phyloP scores from a whole-genome alignment of 2,113 vertebrate species.

The Cynocephalus volans region DNA sequence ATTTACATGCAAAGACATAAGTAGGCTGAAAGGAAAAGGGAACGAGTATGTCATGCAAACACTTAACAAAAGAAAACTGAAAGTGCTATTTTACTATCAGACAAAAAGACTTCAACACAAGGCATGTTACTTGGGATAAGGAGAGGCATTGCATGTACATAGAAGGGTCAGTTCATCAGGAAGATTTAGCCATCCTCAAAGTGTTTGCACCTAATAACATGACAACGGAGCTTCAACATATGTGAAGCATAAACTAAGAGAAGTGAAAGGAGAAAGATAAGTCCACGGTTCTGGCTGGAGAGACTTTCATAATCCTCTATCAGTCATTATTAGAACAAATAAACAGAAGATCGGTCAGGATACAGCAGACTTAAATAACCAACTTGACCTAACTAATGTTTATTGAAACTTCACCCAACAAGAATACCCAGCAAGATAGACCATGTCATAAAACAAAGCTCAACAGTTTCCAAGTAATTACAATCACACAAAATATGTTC shows the following conservation, averaged over 20 bases:
- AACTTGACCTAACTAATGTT: neutral
- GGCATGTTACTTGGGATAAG: neutral
- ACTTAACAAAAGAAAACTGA: slow-evolving; percentile 22
- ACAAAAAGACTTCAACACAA: neutral
- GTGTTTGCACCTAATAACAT: neutral
- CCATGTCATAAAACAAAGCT: neutral
- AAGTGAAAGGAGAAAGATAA: slow-evolving; percentile 9
- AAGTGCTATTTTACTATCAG: neutral
- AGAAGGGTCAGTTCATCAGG: neutral
- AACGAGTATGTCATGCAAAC: neutral
- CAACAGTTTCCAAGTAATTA: neutral
- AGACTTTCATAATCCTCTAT: neutral
- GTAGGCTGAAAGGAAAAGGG: neutral
- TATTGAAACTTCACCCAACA: neutral
- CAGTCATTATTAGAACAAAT: neutral
- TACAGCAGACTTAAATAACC: neutral
- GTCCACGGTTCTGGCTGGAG: neutral
- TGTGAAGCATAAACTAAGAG: neutral
- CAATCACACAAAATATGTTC: neutral
- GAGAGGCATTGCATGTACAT: neutral
- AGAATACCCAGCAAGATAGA: neutral
- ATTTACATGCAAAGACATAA: neutral
- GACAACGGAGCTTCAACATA: neutral
- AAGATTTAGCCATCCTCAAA: neutral
- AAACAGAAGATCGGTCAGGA: neutral